Evolutionary conservation across 2,113 vertebrate genomes (phyloP).

Genomic region (Crotalus tigris): DNA sequence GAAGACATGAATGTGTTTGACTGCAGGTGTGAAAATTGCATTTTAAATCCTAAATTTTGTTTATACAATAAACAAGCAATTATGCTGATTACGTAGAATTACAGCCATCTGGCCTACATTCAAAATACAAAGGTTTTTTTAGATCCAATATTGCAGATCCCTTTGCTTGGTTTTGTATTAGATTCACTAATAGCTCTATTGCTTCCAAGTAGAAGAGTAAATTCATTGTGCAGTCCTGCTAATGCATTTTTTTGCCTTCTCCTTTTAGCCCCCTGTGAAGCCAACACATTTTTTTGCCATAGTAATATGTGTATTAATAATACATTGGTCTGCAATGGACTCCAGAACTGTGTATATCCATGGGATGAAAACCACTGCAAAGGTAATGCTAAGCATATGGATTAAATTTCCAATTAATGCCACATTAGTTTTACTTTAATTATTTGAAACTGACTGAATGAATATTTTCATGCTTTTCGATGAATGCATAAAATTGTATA

Average conservation of each 20-base stretch:
- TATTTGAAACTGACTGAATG: neutral
- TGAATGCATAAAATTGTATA: neutral
- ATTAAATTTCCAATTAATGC: neutral
- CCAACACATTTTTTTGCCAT: slow-evolving; percentile 96
- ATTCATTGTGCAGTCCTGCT: neutral
- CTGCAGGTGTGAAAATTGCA: neutral
- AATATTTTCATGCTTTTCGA: neutral
- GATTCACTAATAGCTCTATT: neutral
- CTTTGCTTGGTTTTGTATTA: neutral
- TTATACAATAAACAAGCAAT: neutral
- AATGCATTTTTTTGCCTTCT: slow-evolving; percentile 16
- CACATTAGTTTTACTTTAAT: neutral
- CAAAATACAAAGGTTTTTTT: neutral
- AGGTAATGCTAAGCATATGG: slow-evolving; percentile 74
- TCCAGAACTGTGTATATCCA: slow-evolving; percentile 98
- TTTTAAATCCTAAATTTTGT: neutral
- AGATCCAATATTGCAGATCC: neutral
- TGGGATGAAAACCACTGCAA: slow-evolving; percentile 99
- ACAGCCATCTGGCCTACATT: neutral
- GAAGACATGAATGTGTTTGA: neutral
- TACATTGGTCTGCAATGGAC: slow-evolving; percentile 94
- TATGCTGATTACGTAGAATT: neutral
- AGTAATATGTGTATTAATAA: slow-evolving; percentile 99
- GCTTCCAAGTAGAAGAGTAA: neutral
- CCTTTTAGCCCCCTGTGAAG: slow-evolving; percentile 89